Percentiles rank a stretch among this genome's conserved stretches.
These are phyloP conservation scores for Andrena chrysosceles DNA, from an alignment of 2,888 invertebrate genomes.

Conservation along the genomic window DNA sequence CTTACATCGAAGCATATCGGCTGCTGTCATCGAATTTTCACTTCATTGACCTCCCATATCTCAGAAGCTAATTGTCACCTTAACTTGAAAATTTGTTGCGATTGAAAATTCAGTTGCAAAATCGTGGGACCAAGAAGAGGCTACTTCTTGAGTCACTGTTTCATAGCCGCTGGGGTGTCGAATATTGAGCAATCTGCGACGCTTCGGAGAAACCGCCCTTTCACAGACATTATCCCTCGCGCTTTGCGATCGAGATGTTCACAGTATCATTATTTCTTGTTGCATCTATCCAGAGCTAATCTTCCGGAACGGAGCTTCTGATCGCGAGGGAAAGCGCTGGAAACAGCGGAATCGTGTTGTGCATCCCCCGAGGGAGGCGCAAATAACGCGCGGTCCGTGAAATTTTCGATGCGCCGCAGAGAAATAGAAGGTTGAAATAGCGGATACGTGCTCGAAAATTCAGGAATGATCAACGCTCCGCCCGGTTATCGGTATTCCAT, in stretches of 20 bases:
- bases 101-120: no score
- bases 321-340: background rate
- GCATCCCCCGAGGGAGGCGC: conserved; percentile 24
- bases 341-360: conserved; percentile 19
- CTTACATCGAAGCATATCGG: no score
- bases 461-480: conserved; percentile 45
- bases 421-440: conserved; percentile 52
- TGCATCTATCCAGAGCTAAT: background rate
- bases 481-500: conserved; percentile 44
- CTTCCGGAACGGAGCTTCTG: background rate
- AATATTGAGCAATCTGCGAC: no score
- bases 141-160: no score
- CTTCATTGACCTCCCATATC: no score
- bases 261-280: conserved; percentile 3
- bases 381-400: conserved; percentile 38
- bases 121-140: no score
- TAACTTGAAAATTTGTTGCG: no score
- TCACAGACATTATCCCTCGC: no score
- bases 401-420: conserved; percentile 39
- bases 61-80: no score
- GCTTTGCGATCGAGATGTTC: background rate
- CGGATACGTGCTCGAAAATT: conserved; percentile 43
- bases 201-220: no score
- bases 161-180: no score
- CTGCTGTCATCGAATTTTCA: no score